Evolutionary conservation across 2,113 vertebrate species (phyloP), one percentile per base, ranked within the genome.

Genomic region (Hiodon tergisus): DNA sequence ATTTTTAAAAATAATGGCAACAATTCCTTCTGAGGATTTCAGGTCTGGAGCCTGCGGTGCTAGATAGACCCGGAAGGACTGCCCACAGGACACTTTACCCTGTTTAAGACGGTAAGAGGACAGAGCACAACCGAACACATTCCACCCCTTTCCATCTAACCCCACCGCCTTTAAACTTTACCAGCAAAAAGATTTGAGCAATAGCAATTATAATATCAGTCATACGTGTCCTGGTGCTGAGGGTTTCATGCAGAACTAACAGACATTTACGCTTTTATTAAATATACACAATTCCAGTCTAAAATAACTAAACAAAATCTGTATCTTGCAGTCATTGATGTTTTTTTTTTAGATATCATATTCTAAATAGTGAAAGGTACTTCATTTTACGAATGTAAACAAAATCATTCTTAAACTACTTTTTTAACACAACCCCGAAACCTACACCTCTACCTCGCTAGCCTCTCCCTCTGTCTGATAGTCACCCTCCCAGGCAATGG

Each of bases 41-140:
- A 88, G 88, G 86, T 89, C 82, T 81, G 65, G 83, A 87, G 72
- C 80, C 82, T 61, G 10, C 14, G n/a, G 65, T 4, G 54, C 8
- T 10, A 74, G 79, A 77, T 72, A 72, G 81, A 81, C 72, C 69
- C 79, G 76, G 77, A 77, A 71, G 80, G 69, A 78, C 79, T 71
- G 80, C 79, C 67, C 63, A 31, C 62, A 61, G 69, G 83, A 85
- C 73, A 65, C 72, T 75, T 81, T 81, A 91, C 87, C 88, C 88
- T 87, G 87, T 90, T 90, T 87, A 87, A 88, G 85, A 90, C 89
- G 79, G 83, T 83, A 83, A 31, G 85, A 90, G 85, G 84, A 89
- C 85, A 79, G 77, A 88, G 31, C 31, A 31, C 31, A 31, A 31
- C 81, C 59, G 14, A 80, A 87, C 76, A 51, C 76, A 85, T 78